Conservation (phyloP, 2,797 vertebrate species). For the Phoxinus dragarum region DNA sequence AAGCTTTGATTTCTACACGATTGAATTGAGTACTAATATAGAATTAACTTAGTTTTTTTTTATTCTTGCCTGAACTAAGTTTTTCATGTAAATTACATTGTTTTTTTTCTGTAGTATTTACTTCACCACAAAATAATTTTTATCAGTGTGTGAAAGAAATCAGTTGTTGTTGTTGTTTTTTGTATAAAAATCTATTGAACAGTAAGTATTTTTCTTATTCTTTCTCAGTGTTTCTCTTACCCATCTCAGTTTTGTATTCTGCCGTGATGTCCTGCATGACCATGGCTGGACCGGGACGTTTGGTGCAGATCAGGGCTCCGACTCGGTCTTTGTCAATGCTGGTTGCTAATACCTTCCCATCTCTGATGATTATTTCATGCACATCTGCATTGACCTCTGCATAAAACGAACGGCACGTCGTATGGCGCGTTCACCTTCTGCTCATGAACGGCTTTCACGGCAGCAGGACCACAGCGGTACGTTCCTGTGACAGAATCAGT, state of each 20-base stretch:
- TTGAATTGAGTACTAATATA: too few relatives aligned
- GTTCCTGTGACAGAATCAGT: conserved; percentile 68
- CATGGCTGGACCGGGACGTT: conserved; percentile 77
- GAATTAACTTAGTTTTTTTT: too few relatives aligned
- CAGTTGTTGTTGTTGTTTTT: too few relatives aligned
- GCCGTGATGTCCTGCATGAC: conserved; percentile 81
- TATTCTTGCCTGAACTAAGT: too few relatives aligned
- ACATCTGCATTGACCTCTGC: conserved; percentile 91
- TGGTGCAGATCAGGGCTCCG: conserved; percentile 91
- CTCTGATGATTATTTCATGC: conserved; percentile 72
- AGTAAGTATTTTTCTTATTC: background rate
- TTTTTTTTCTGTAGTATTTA: too few relatives aligned
- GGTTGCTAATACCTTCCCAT: conserved; percentile 74
- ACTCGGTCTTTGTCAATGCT: conserved; percentile 78
- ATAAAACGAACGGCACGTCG: conserved; percentile 88
- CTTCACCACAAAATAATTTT: too few relatives aligned
- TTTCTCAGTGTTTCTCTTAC: background rate
- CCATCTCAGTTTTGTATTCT: background rate
- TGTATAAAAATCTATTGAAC: background rate
- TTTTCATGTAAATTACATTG: too few relatives aligned
- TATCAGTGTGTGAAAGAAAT: background rate
- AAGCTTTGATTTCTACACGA: too few relatives aligned
- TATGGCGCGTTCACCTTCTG: conserved; percentile 77
- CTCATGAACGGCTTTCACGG: conserved; percentile 84
- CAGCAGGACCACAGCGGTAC: conserved; percentile 89